Conservation (phyloP, 2,113 vertebrate genomes). For the Callionymus lyra region DNA sequence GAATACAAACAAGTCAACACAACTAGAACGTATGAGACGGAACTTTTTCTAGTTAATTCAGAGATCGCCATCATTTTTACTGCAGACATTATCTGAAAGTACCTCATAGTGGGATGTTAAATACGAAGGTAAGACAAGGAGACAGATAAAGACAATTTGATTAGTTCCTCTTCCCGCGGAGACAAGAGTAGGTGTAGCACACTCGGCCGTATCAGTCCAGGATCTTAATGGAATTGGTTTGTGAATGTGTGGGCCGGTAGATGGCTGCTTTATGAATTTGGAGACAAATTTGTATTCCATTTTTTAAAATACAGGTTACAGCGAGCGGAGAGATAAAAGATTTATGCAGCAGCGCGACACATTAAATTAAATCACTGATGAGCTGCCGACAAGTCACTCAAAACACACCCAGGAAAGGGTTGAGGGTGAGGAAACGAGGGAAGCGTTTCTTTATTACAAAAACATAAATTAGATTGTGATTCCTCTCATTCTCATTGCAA, state of each 20-base stretch:
- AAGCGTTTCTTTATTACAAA: no score
- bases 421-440: no score
- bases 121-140: conserved; percentile 42
- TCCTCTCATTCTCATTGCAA: no score
- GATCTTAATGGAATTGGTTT: conserved; percentile 63
- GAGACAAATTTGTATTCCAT: conserved; percentile 30
- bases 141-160: conserved; percentile 45
- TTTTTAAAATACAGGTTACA: conserved; percentile 31
- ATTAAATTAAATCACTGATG: conserved; percentile 59
- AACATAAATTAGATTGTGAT: no score
- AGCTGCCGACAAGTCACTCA: conserved; percentile 43
- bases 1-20: not conserved
- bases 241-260: conserved; percentile 28
- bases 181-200: conserved; percentile 24
- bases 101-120: conserved; percentile 25
- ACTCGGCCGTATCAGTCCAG: conserved; percentile 37
- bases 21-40: not conserved
- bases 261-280: conserved; percentile 45
- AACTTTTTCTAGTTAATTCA: not conserved
- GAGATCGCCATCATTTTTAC: conserved; percentile 14
- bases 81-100: conserved; percentile 29
- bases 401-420: conserved; percentile 32
- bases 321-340: conserved; percentile 51
- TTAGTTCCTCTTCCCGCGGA: conserved; percentile 30
- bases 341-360: conserved; percentile 47